Evolutionary conservation across 1,140 invertebrate species (phyloP).

Genomic region (Drosophila subpulchrella): DNA sequence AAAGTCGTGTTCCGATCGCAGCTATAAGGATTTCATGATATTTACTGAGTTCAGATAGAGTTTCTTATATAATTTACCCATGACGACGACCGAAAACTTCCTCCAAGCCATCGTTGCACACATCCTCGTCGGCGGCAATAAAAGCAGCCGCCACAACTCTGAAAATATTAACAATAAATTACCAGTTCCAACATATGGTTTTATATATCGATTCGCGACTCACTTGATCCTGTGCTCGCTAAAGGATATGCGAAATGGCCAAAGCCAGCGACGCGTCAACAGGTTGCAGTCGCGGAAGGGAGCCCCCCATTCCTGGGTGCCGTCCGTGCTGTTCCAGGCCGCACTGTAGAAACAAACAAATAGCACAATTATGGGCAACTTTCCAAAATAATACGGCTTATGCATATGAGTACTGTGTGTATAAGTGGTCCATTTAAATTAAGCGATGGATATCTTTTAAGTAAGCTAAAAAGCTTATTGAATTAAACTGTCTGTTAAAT

Average conservation of each 20-base stretch:
- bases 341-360: constrained; percentile 51
- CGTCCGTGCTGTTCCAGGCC: constrained; percentile 83
- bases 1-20: constrained; percentile 84
- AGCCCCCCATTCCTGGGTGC: constrained; percentile 81
- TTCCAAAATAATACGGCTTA: constrained; percentile 9
- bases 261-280: constrained; percentile 79
- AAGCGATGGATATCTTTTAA: background rate
- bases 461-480: background rate
- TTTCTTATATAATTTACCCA: constrained; percentile 50
- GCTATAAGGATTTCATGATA: constrained; percentile 29
- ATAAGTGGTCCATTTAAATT: constrained; percentile 5
- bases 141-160: constrained; percentile 84
- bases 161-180: constrained; percentile 18
- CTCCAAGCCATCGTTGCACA: constrained; percentile 84
- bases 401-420: background rate
- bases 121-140: constrained; percentile 83
- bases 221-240: constrained; percentile 80
- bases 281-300: constrained; percentile 84
- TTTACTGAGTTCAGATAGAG: background rate
- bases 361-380: constrained; percentile 42
- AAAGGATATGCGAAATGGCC: constrained; percentile 84
- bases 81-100: constrained; percentile 83
- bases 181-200: background rate
- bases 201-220: constrained; percentile 12
- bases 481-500: background rate